phyloP scores from a whole-genome alignment of 2,797 vertebrate genomes.

The Aeoliscus strigatus region DNA sequence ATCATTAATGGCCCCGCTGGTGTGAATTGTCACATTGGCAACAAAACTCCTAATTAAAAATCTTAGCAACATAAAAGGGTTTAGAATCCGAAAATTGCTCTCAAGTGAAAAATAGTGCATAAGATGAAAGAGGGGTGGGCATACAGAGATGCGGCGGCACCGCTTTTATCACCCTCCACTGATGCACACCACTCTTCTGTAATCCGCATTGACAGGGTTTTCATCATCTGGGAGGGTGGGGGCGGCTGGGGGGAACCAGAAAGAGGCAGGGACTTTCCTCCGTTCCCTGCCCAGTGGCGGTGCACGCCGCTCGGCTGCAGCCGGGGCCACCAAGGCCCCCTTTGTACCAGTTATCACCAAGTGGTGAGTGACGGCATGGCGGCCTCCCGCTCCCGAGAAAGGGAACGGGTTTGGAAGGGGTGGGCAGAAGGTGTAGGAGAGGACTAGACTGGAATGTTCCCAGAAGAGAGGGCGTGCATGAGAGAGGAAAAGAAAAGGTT shows the following conservation, averaged over 20 bases:
- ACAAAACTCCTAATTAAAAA: slow-evolving; percentile 29
- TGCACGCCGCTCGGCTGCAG: slow-evolving; percentile 37
- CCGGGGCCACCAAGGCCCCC: slow-evolving; percentile 70
- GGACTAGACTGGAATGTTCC: slow-evolving; percentile 67
- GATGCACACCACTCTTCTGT: slow-evolving; percentile 54
- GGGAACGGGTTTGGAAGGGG: slow-evolving; percentile 23
- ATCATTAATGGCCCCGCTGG: no score
- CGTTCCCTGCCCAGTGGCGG: slow-evolving; percentile 49
- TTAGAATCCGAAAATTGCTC: slow-evolving; percentile 59
- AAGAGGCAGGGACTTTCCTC: slow-evolving; percentile 53
- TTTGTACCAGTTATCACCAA: slow-evolving; percentile 75
- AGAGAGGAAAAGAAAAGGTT: slow-evolving; percentile 31
- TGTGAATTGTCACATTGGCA: slow-evolving; percentile 30
- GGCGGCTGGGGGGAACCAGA: slow-evolving; percentile 33
- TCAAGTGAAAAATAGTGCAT: slow-evolving; percentile 55
- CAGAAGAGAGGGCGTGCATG: slow-evolving; percentile 54
- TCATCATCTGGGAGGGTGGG: slow-evolving; percentile 60
- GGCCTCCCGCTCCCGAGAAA: slow-evolving; percentile 65
- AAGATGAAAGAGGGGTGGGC: slow-evolving; percentile 51
- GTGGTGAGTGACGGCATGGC: slow-evolving; percentile 69
- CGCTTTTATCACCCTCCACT: slow-evolving; percentile 52
- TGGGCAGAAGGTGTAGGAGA: slow-evolving; percentile 49
- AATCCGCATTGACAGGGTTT: slow-evolving; percentile 75
- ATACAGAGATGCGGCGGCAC: slow-evolving; percentile 48
- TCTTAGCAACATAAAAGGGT: slow-evolving; percentile 47